Evolutionary conservation across 64 coral and sea anemone genomes (phyloP).

Genomic region (Stichodactyla mertensii): DNA sequence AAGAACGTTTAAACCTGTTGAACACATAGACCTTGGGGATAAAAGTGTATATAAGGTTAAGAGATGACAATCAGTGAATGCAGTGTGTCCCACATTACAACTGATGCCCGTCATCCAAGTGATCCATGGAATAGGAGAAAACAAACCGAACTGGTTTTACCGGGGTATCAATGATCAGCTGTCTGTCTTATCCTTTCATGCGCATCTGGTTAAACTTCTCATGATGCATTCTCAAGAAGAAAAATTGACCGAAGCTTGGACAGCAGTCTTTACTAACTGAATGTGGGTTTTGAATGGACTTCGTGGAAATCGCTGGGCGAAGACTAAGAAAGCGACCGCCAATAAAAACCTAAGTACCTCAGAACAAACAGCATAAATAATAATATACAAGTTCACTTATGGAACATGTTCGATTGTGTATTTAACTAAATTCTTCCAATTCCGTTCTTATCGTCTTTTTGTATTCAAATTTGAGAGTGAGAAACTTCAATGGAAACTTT

Average conservation of each 20-base stretch:
- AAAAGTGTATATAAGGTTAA: not conserved
- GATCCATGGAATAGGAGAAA: not conserved
- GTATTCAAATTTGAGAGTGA: not conserved
- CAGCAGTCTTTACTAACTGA: not conserved
- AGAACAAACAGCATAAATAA: not conserved
- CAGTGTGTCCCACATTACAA: slow-evolving; percentile 5
- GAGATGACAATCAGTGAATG: not conserved
- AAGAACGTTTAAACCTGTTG: slow-evolving; percentile 11
- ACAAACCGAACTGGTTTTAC: not conserved
- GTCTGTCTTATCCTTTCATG: not conserved
- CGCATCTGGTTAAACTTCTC: not conserved
- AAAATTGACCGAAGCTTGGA: too few relatives aligned
- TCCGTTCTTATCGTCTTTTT: not conserved
- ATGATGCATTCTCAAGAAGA: not conserved
- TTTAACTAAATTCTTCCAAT: not conserved
- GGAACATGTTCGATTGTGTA: not conserved
- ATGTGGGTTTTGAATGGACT: not conserved
- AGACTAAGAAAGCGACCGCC: not conserved
- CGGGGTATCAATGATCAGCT: not conserved
- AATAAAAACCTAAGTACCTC: not conserved
- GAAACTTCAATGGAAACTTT: not conserved
- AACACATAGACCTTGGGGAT: slow-evolving; percentile 24
- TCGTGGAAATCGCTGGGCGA: not conserved
- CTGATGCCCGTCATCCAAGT: not conserved
- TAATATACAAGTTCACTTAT: not conserved